These are phyloP conservation scores for Mormyrus hasselquistii DNA, from an alignment of 2,797 vertebrate species.

Conservation along the genomic window DNA sequence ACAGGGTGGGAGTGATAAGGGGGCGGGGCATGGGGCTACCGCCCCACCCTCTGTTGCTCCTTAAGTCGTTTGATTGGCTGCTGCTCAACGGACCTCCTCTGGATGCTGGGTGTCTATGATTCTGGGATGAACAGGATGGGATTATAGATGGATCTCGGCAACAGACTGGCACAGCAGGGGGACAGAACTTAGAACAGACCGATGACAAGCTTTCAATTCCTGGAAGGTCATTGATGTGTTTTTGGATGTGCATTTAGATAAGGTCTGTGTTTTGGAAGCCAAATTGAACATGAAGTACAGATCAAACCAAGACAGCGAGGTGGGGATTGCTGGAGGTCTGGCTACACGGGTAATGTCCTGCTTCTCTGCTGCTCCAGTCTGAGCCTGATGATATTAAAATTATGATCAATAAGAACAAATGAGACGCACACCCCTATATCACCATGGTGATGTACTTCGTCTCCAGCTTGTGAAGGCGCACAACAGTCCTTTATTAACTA, in stretches of 20 bases:
- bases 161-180: neutral
- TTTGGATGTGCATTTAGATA: neutral
- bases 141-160: neutral
- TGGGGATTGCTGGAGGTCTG: neutral
- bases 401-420: neutral
- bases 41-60: neutral
- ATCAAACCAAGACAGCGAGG: neutral
- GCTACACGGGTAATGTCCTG: neutral
- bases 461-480: neutral
- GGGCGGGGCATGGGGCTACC: neutral
- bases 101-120: neutral
- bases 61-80: neutral
- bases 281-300: neutral
- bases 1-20: neutral
- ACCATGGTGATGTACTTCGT: neutral
- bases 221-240: conserved; percentile 4
- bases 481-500: neutral
- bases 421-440: neutral
- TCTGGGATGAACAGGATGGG: neutral
- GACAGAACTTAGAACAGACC: neutral
- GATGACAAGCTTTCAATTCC: neutral
- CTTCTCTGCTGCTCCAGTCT: neutral
- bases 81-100: neutral
- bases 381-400: neutral
- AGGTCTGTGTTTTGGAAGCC: neutral